These are phyloP conservation scores for Oncopodura yosiiana DNA, from an alignment of 1,140 invertebrate genomes.

Conservation along the genomic window DNA sequence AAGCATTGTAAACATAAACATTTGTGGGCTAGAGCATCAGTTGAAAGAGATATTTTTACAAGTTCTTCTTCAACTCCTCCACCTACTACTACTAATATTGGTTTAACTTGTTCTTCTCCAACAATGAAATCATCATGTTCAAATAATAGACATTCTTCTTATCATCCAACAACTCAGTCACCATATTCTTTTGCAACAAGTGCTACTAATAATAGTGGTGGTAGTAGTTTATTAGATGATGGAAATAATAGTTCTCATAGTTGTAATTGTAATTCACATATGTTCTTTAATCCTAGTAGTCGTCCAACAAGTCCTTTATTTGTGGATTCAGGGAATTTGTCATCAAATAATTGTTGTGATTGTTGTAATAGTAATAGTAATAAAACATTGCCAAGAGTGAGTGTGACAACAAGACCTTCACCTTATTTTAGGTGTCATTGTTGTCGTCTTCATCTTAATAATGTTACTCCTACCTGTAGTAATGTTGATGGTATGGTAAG, in stretches of 20 bases:
- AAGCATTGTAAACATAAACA: conserved; percentile 33
- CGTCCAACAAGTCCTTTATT: conserved; percentile 21
- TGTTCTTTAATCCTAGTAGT: conserved; percentile 20
- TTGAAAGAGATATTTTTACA: conserved; percentile 19
- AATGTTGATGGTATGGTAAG: conserved; percentile 12
- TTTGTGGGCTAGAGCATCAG: conserved; percentile 26
- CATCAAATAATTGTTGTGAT: conserved; percentile 3
- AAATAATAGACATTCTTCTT: conserved; percentile 33
- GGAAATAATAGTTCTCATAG: conserved; percentile 4
- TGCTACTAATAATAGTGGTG: neutral
- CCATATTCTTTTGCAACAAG: neutral
- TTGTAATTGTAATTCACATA: conserved; percentile 20
- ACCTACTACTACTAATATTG: neutral
- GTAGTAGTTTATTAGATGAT: neutral
- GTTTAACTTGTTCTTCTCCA: too few relatives aligned
- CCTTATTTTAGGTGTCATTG: conserved; percentile 2
- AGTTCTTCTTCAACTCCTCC: neutral
- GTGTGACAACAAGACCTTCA: conserved; percentile 1
- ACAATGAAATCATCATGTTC: neutral
- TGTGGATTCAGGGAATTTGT: neutral
- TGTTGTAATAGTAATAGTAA: conserved; percentile 7
- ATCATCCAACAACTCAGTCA: conserved; percentile 32
- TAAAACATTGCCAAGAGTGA: conserved; percentile 27
- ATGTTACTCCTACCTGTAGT: neutral
- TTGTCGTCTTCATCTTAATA: conserved; percentile 13